Base-by-base conservation (phyloP, 2,797 vertebrate genomes). In the Psittacula derbiana region DNA sequence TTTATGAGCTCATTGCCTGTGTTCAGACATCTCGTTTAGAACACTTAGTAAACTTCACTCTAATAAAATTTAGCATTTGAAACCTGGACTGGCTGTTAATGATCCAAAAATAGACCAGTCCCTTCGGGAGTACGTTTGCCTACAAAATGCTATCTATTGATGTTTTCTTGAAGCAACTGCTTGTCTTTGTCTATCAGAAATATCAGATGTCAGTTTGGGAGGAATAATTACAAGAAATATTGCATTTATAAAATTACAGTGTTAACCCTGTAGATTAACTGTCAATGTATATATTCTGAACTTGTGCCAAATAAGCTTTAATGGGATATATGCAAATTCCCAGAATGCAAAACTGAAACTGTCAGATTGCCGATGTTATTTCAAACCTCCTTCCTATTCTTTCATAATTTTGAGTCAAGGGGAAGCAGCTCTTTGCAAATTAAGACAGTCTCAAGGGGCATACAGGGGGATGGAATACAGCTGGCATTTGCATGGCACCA, bases 271-370 rank as follows among this genome's bases (percentile, higher is more conserved):
- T 88, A 97, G 97, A 95, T 96, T 97, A 96, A 95, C 96, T 97
- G 96, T 97, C 97, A 97, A 86, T 91, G 88, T 93, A 95, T 81
- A 96, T 89, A 90, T 96, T 84, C 79, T 84, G 96, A 97, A 97
- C 79, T 71, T 71, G 46, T 95, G 88, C 90, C 95, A 93, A 92
- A 95, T 96, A 95, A 92, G 70, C 72, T 83, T 96, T 97, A 97
- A 98, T 97, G 93, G 64, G 92, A 96, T 96, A 93, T 97, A 97
- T 98, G 97, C 96, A 97, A 97, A 98, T 97, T 87, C 36, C 76
- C n/a, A 84, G 90, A 94, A 96, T 72, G 81, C 89, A 95, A 92
- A 88, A 96, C 79, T 90, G 71, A 96, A 97, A 85, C 92, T 97
- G 93, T 97, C 97, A 96, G 90, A 70, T 82, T 80, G 75, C 70